Evolutionary conservation across 2,113 vertebrate genomes (phyloP).

Genomic region (Actenoides lindsayi): DNA sequence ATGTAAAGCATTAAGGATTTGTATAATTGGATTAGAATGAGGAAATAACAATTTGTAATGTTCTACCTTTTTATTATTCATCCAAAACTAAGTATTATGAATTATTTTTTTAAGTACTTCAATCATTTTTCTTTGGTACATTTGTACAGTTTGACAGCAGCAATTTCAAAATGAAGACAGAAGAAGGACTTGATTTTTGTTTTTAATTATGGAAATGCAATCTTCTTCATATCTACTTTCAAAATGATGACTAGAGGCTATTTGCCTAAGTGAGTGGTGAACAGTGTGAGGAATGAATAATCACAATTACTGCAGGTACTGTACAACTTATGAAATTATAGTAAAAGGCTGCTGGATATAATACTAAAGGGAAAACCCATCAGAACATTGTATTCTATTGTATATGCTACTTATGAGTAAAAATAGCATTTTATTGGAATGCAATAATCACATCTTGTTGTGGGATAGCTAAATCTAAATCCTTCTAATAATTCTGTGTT

Average conservation of each 20-base stretch:
- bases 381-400: background rate
- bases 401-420: background rate
- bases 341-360: background rate
- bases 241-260: slow-evolving; percentile 33
- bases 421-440: background rate
- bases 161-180: slow-evolving; percentile 1
- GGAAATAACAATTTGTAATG: slow-evolving; percentile 16
- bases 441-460: background rate
- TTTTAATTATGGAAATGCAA: background rate
- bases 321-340: background rate
- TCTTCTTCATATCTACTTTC: background rate
- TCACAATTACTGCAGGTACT: slow-evolving; percentile 8
- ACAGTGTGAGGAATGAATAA: slow-evolving; percentile 29
- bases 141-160: slow-evolving; percentile 27
- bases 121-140: slow-evolving; percentile 13
- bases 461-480: background rate
- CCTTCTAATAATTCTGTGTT: background rate
- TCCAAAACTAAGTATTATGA: slow-evolving; percentile 12
- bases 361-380: background rate
- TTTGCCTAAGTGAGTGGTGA: slow-evolving; percentile 50
- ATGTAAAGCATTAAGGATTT: background rate
- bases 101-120: background rate
- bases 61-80: slow-evolving; percentile 44
- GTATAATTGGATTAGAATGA: slow-evolving; percentile 56
- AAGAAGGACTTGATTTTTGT: background rate